Percentiles rank a stretch among this genome's conserved stretches.
Conservation (phyloP, 2,113 vertebrate species). For the Coturnix japonica region DNA sequence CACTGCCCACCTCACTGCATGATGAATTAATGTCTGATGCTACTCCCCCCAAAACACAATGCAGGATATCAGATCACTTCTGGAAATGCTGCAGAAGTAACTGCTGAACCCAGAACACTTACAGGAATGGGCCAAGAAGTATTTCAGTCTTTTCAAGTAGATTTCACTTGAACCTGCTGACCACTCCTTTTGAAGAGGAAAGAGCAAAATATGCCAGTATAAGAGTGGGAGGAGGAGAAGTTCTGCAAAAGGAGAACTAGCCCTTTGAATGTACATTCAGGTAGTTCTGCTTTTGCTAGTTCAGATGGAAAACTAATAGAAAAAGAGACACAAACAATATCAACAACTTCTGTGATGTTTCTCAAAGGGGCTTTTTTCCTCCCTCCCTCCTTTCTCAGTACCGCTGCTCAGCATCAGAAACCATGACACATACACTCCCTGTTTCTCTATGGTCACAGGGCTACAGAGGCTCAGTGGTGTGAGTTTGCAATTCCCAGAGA, state of each 20-base stretch:
- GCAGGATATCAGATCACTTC: background rate
- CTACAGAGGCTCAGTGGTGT: background rate
- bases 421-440: fast-evolving
- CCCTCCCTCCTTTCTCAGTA: background rate
- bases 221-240: background rate
- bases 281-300: conserved; percentile 32
- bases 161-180: background rate
- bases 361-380: background rate
- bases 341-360: background rate
- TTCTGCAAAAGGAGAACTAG: conserved; percentile 32
- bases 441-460: background rate
- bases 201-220: background rate
- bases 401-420: background rate
- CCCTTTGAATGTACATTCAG: background rate
- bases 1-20: background rate
- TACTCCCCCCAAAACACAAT: background rate
- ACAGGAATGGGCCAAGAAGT: background rate
- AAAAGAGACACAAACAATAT: background rate
- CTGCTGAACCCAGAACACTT: background rate
- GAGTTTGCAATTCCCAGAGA: background rate
- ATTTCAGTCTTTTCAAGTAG: background rate
- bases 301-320: background rate
- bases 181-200: background rate
- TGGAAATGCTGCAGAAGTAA: background rate
- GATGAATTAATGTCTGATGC: background rate